Evolutionary conservation across 2,888 invertebrate species (phyloP), one percentile per base, ranked within the genome.

Genomic region (Spisula subtruncata): DNA sequence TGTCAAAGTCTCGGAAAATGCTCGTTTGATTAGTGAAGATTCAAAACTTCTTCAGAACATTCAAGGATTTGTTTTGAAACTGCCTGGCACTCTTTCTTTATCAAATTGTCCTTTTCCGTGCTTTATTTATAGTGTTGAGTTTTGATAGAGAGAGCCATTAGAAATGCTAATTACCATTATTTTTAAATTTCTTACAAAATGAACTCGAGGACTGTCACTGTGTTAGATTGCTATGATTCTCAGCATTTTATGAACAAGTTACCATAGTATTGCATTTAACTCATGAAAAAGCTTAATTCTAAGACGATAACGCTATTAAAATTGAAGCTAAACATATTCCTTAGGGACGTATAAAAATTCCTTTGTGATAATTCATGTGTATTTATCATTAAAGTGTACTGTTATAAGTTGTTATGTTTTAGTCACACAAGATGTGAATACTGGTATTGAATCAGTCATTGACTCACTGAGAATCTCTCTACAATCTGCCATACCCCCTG

Each of bases 401-500:
- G n/a, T n/a, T 10, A n/a, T 66, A 25, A 66, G 25, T 25, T 25
- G 60, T n/a, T 66, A n/a, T 66, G 25, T 25, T 66, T 66, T 66
- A 66, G 60, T 66, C 25, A 66, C 25, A 66, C 25, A 66, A 25
- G 25, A 66, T 25, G 51, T 25, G 25, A 66, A 66, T 66, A 25
- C 60, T 66, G 60, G 60, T 66, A 66, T 66, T 66, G 60, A 66
- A 66, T 66, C 60, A 66, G n/a, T 25, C 60, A 66, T 25, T 66
- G 60, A 66, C 60, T 66, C 60, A 66, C 25, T 10, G 25, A n/a
- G n/a, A 66, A 25, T 25, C n/a, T n/a, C 60, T 66, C 25, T 60
- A 4, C 20, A 54, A 54, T 54, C 60, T 1, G 6, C 51, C n/a
- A 60, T 60, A 20, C 60, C 60, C 60, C 60, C 60, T 8, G 25